Evolutionary conservation across 2,113 vertebrate genomes (phyloP).

Genomic region (Eulemur macaco): DNA sequence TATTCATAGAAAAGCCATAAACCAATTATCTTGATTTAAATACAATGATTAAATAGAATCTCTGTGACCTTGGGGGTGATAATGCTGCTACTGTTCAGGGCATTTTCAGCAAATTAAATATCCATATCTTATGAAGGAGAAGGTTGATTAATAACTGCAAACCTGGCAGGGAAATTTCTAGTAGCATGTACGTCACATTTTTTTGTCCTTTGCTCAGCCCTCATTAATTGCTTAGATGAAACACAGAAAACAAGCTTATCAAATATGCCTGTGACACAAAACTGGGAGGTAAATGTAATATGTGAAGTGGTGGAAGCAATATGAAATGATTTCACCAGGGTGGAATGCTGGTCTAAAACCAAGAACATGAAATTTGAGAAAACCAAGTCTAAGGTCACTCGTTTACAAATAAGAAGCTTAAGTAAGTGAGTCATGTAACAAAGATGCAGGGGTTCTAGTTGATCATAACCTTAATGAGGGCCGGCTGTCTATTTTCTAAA

Average conservation of each 20-base stretch:
- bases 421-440: background rate
- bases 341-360: background rate
- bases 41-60: constrained; percentile 15
- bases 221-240: constrained; percentile 48
- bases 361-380: background rate
- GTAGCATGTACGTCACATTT: background rate
- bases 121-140: background rate
- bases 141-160: background rate
- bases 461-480: background rate
- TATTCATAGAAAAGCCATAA: background rate
- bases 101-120: background rate
- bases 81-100: background rate
- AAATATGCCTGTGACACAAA: constrained; percentile 1
- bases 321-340: constrained; percentile 32
- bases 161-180: background rate
- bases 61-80: background rate
- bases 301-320: background rate
- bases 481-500: background rate
- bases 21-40: background rate
- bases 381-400: background rate
- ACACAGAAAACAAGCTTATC: constrained; percentile 41
- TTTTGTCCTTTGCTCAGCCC: constrained; percentile 23
- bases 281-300: background rate
- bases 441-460: background rate
- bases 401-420: background rate